These are phyloP conservation scores for Nebria salina DNA, from an alignment of 2,888 invertebrate genomes.

Conservation along the genomic window DNA sequence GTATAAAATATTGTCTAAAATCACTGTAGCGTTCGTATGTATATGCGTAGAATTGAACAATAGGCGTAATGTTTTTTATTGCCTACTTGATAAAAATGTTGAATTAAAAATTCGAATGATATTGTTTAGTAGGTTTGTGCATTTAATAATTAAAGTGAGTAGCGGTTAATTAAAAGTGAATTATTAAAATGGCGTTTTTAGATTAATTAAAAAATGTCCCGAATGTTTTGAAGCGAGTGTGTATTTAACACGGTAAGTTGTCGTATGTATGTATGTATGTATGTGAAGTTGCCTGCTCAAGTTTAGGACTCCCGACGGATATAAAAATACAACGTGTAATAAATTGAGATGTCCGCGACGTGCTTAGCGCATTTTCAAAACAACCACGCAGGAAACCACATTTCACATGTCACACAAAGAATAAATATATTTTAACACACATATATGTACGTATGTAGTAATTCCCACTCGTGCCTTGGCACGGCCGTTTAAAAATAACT, in stretches of 20 bases:
- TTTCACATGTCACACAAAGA: slow-evolving; percentile 45
- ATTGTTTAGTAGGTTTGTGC: too few species aligned
- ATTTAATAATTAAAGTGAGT: too few species aligned
- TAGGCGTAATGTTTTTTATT: too few species aligned
- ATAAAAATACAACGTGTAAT: slow-evolving; percentile 31
- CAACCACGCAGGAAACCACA: slow-evolving; percentile 44
- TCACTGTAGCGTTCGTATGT: too few species aligned
- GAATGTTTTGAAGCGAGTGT: not conserved
- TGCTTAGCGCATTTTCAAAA: slow-evolving; percentile 43
- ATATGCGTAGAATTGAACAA: too few species aligned
- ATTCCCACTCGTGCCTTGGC: slow-evolving; percentile 17
- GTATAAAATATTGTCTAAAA: too few species aligned
- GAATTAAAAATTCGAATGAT: too few species aligned
- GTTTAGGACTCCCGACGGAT: not conserved
- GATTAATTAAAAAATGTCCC: not conserved
- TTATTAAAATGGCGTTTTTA: not conserved
- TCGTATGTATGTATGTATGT: not conserved
- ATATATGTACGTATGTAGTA: not conserved
- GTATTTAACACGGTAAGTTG: not conserved
- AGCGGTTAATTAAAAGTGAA: not conserved
- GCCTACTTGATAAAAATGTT: too few species aligned
- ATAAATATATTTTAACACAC: slow-evolving; percentile 45
- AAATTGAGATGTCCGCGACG: slow-evolving; percentile 44
- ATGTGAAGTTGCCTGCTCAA: not conserved
- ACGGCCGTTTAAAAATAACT: not conserved